Base-by-base conservation (phyloP, 2,113 vertebrate species). In the Perognathus longimembris region DNA sequence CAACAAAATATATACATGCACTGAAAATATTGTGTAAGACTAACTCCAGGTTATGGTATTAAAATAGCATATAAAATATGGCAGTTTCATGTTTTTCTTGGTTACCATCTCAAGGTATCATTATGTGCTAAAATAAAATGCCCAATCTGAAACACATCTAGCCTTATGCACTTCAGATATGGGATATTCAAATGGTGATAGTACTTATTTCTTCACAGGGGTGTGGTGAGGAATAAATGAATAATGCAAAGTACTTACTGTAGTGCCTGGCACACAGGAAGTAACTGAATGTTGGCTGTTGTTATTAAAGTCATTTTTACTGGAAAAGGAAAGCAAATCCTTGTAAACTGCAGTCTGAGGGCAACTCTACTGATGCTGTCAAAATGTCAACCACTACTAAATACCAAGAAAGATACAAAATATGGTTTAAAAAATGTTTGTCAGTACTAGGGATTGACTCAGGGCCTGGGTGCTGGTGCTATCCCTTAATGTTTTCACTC, bases 301-400 rank as follows among this genome's bases (percentile, higher is more conserved):
- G 64, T 85, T 80, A 83, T 36, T 73, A 84, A 92, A 54, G 82
- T 30, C 34, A 84, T 84, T 67, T 84, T 75, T 86, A 85, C 57
- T 40, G 45, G 42, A 69, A 61, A 78, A 63, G 10, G 91, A 85
- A 80, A 81, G 26, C 57, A 76, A 80, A 76, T 71, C 38, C 81
- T 18, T 77, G 32, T 34, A 38, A 84, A 80, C 40, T 71, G 73
- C 24, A 22, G 38, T 28, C n/a, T 57, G 24, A 79, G 76, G 28
- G 61, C 61, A 89, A 83, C 34, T 83, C n/a, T 64, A 73, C 34
- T 69, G 66, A 17, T 70, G 2, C 14, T 84, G 59, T 14, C 75
- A 88, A 77, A 50, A 61, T 21, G 61, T 14, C 36, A 66, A 81
- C 21, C 42, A 57, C 66, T 32, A 4, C 12, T 88, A 86, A 83